Conservation (phyloP, 2,888 invertebrate species). For the Leucophenga maculata region DNA sequence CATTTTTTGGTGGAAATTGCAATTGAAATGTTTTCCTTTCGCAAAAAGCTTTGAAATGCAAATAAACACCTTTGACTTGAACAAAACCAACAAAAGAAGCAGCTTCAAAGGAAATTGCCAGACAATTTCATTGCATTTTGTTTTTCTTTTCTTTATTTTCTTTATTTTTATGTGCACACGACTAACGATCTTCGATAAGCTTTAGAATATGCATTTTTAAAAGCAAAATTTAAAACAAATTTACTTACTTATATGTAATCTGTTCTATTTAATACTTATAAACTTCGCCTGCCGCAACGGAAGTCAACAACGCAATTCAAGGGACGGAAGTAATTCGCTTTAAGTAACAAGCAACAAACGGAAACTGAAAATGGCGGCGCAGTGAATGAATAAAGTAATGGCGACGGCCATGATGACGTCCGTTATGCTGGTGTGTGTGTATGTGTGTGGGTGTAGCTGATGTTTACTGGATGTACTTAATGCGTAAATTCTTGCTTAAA, state of each 20-base stretch:
- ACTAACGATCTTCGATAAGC: neutral
- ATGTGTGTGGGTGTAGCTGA: too few species aligned
- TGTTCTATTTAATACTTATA: neutral
- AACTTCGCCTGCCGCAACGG: neutral
- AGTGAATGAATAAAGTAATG: neutral
- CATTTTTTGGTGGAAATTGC: constrained; percentile 7
- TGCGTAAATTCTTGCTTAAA: neutral
- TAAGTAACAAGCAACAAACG: constrained; percentile 2
- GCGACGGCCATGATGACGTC: neutral
- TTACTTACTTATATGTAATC: too few species aligned
- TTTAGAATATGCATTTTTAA: neutral
- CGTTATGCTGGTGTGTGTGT: too few species aligned
- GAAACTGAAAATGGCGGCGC: neutral
- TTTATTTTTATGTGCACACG: neutral
- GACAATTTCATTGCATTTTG: constrained; percentile 54
- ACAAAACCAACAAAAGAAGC: constrained; percentile 32
- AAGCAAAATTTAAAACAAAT: too few species aligned
- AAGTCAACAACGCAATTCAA: neutral
- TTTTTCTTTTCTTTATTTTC: too few species aligned
- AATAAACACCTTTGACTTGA: constrained; percentile 14
- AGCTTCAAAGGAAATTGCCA: constrained; percentile 47
- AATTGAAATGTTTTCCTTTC: constrained; percentile 7
- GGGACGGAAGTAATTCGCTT: constrained; percentile 5
- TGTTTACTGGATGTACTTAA: neutral
- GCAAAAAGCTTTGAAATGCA: neutral